phyloP scores from a whole-genome alignment of 2,797 vertebrate species.

The Malurus splendens region DNA sequence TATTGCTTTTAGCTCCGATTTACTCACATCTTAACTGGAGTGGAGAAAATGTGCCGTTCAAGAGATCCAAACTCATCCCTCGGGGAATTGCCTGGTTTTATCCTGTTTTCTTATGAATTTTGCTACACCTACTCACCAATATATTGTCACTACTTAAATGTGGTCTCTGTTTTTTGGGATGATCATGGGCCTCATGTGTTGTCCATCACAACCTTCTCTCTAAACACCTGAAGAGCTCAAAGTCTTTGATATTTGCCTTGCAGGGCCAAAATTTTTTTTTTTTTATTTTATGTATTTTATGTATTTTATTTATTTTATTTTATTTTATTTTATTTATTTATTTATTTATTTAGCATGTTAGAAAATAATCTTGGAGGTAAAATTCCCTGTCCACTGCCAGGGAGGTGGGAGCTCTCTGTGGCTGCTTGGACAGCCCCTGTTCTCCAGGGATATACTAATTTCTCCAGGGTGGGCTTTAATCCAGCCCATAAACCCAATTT shows the following conservation, averaged over 20 bases:
- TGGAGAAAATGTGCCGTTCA: background rate
- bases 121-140: fast-evolving
- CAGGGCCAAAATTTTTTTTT: too few relatives aligned
- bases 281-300: too few relatives aligned
- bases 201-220: background rate
- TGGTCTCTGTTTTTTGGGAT: fast-evolving
- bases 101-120: fast-evolving
- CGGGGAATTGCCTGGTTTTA: background rate
- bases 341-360: background rate
- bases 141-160: background rate
- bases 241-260: fast-evolving
- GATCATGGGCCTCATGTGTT: fast-evolving
- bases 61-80: background rate
- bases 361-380: background rate
- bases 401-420: background rate
- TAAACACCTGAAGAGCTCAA: background rate
- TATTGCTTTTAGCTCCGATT: background rate
- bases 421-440: background rate
- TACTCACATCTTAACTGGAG: background rate
- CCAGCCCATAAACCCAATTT: background rate
- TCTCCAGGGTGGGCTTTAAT: background rate
- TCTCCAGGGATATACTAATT: background rate
- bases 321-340: too few relatives aligned
- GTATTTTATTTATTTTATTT: too few relatives aligned
- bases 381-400: background rate